These are phyloP conservation scores for Carapus acus DNA, from an alignment of 2,797 vertebrate species.

Conservation along the genomic window DNA sequence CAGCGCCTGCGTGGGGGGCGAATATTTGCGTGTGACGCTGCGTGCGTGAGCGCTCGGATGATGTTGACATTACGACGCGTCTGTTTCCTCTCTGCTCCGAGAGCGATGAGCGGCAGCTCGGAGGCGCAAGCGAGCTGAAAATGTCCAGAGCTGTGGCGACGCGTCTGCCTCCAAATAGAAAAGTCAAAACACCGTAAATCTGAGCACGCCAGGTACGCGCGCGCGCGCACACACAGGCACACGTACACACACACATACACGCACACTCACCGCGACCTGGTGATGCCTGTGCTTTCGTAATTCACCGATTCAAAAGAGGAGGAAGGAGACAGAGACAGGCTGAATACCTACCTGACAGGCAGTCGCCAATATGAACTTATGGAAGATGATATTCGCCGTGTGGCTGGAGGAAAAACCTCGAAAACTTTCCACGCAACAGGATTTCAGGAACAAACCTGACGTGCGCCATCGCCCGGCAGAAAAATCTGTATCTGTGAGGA, in stretches of 20 bases:
- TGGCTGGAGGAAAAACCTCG: not conserved
- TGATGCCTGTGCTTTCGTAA: constrained; percentile 50
- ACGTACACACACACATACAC: constrained; percentile 52
- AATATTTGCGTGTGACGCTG: constrained; percentile 52
- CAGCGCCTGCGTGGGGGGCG: constrained; percentile 31
- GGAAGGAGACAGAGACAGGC: no score
- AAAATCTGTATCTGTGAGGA: no score
- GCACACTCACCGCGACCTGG: constrained; percentile 49
- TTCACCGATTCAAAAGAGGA: not conserved
- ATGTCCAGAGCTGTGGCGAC: constrained; percentile 58
- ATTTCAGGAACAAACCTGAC: no score
- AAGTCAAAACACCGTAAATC: constrained; percentile 31
- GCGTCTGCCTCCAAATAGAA: constrained; percentile 38
- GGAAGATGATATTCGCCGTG: no score
- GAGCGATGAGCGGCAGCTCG: constrained; percentile 20
- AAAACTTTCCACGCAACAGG: constrained; percentile 34
- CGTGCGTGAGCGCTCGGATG: constrained; percentile 61
- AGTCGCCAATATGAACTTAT: constrained; percentile 17
- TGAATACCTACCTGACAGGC: no score
- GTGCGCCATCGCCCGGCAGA: no score
- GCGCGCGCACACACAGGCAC: constrained; percentile 51
- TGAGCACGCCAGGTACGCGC: constrained; percentile 36
- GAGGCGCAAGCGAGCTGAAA: constrained; percentile 48
- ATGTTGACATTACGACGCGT: constrained; percentile 64
- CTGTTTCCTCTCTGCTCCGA: constrained; percentile 61